Percentiles rank a stretch among this genome's conserved stretches.
Evolutionary conservation across 2,113 vertebrate genomes (phyloP).

Genomic region (Colossoma macropomum): DNA sequence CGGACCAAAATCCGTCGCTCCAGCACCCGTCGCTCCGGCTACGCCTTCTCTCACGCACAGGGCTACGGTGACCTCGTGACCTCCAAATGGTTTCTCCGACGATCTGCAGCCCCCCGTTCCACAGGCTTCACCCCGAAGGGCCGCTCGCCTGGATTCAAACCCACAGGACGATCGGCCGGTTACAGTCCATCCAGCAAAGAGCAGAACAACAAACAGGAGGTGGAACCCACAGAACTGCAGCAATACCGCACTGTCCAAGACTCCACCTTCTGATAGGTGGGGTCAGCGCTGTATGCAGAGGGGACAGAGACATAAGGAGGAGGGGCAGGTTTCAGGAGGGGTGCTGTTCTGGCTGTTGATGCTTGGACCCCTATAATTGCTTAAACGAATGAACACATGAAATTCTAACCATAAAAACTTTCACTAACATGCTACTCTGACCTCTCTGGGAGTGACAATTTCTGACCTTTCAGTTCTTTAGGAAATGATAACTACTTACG

Average conservation of each 20-base stretch:
- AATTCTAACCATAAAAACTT: too few relatives aligned
- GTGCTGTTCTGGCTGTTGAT: background rate
- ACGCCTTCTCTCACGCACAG: slow-evolving; percentile 92
- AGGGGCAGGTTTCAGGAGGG: background rate
- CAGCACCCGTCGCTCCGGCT: slow-evolving; percentile 86
- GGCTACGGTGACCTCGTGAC: slow-evolving; percentile 94
- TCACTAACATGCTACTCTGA: too few relatives aligned
- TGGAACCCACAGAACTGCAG: slow-evolving; percentile 75
- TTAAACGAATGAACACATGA: too few relatives aligned
- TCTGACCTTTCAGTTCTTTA: too few relatives aligned
- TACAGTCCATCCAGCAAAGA: slow-evolving; percentile 75
- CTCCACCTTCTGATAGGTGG: slow-evolving; percentile 29
- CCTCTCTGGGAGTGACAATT: too few relatives aligned
- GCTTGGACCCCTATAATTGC: background rate
- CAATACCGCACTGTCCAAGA: slow-evolving; percentile 69
- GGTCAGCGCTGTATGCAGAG: background rate
- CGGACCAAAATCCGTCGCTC: slow-evolving; percentile 73
- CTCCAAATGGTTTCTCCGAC: slow-evolving; percentile 83
- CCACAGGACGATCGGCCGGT: slow-evolving; percentile 74
- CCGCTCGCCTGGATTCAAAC: slow-evolving; percentile 69
- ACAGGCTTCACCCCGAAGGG: slow-evolving; percentile 60
- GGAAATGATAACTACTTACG: too few relatives aligned
- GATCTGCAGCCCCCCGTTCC: slow-evolving; percentile 55
- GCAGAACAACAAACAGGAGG: slow-evolving; percentile 66
- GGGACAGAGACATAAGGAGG: too few relatives aligned